These are phyloP conservation scores for Spinus pinus DNA, from an alignment of 2,797 vertebrate species.

Conservation along the genomic window DNA sequence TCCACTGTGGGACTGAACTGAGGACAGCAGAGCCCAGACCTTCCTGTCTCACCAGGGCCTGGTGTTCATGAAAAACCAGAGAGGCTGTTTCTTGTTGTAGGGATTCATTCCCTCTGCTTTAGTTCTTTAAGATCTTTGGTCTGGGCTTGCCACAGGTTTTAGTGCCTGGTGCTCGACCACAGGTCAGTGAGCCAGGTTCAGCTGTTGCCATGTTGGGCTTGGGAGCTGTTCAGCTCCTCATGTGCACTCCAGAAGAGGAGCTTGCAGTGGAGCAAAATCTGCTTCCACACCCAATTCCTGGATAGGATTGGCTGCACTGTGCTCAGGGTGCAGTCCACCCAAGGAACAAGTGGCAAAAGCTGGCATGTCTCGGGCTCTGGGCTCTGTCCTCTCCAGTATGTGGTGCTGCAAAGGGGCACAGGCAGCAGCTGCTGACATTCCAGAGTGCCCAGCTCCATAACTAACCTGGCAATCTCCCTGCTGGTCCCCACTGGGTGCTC, in stretches of 20 bases:
- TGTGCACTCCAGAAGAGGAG: not conserved
- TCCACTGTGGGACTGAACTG: not conserved
- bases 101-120: not conserved
- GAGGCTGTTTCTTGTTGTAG: not conserved
- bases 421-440: not conserved
- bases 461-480: not conserved
- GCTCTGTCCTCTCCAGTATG: not conserved
- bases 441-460: not conserved
- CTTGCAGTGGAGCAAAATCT: rapidly evolving
- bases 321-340: not conserved
- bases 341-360: not conserved
- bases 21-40: not conserved
- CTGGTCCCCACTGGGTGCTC: not conserved
- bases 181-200: not conserved
- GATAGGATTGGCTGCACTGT: rapidly evolving
- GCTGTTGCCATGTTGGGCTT: not conserved
- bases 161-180: rapidly evolving
- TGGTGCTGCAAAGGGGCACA: not conserved
- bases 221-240: not conserved
- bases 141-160: not conserved
- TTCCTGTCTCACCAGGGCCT: not conserved
- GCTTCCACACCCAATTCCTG: not conserved
- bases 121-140: not conserved
- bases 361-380: rapidly evolving
- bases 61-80: not conserved